Conservation (phyloP, 2,888 invertebrate species). For the Catocala nupta region DNA sequence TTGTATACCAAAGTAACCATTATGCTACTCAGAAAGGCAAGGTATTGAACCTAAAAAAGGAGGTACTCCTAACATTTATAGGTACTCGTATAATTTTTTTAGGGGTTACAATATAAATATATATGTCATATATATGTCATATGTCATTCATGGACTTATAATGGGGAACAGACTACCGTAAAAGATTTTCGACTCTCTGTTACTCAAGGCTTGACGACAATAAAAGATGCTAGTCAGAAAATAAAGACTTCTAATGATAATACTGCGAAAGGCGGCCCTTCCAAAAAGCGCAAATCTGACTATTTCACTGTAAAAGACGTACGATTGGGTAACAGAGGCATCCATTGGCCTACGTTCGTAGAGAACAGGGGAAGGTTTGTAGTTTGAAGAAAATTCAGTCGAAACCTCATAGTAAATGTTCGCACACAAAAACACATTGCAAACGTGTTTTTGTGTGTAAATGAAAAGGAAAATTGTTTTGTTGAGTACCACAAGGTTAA, state of each 20-base stretch:
- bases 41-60: no score
- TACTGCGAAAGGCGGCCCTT: conserved; percentile 32
- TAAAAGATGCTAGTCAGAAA: conserved; percentile 48
- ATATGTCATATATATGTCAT: no score
- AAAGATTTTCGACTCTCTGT: no score
- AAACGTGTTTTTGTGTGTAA: no score
- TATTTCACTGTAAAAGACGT: conserved; percentile 48
- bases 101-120: no score
- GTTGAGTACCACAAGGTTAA: background rate
- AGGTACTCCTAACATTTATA: no score
- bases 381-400: conserved; percentile 50
- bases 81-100: no score
- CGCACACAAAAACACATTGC: no score
- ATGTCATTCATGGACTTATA: conserved; percentile 45
- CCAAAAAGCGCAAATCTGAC: conserved; percentile 46
- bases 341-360: conserved; percentile 49
- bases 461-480: no score
- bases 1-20: no score
- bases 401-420: conserved; percentile 35
- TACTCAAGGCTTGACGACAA: no score
- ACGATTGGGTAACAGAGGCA: conserved; percentile 46
- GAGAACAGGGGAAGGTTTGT: conserved; percentile 47
- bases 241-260: conserved; percentile 23
- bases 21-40: no score
- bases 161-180: conserved; percentile 39